These are phyloP conservation scores for Echinometra lucunter DNA, from an alignment of 53 echinoderm and acorn worm species.

Conservation along the genomic window DNA sequence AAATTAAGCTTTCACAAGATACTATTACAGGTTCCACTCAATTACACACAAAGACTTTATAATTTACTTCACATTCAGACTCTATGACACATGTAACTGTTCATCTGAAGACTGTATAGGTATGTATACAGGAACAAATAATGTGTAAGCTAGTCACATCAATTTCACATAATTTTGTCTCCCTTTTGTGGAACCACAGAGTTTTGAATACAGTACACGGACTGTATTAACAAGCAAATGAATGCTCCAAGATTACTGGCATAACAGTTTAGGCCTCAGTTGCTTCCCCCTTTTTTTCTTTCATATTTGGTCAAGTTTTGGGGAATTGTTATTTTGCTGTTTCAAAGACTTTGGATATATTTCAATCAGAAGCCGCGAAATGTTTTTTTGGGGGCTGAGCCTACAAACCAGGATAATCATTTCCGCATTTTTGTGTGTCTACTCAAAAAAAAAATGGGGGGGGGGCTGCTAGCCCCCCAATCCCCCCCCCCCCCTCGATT, in stretches of 20 bases:
- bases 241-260: background rate
- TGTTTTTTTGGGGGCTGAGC: too few species aligned
- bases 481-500: too few species aligned
- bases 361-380: too few species aligned
- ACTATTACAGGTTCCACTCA: background rate
- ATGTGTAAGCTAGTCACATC: background rate
- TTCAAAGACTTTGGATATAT: too few species aligned
- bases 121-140: background rate
- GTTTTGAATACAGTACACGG: background rate
- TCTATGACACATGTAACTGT: background rate
- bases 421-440: too few species aligned
- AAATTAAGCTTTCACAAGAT: background rate
- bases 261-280: background rate
- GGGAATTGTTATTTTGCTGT: too few species aligned
- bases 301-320: too few species aligned
- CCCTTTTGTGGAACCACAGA: background rate
- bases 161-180: background rate
- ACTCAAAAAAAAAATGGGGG: too few species aligned
- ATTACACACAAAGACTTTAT: background rate
- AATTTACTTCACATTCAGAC: background rate
- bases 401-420: too few species aligned
- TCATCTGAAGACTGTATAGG: background rate
- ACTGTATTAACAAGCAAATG: background rate
- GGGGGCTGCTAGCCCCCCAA: too few species aligned
- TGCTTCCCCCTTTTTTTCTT: too few species aligned